Percentiles rank a stretch among this genome's conserved stretches.
These are phyloP conservation scores for Escarpia spicata DNA, from an alignment of 2,888 invertebrate species.

Conservation along the genomic window DNA sequence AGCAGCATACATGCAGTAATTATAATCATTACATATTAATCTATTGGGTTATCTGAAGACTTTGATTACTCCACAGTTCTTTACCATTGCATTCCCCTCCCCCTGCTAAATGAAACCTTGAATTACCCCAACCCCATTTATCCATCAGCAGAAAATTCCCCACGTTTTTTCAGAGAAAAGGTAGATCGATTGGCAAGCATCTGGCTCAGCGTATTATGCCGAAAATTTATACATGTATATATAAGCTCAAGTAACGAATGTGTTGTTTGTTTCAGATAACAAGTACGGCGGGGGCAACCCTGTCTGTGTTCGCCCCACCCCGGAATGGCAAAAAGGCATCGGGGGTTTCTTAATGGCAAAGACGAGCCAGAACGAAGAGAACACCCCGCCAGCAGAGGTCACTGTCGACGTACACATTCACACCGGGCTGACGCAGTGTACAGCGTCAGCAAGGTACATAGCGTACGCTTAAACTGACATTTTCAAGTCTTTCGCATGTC, in stretches of 20 bases:
- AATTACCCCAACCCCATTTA: too few relatives aligned
- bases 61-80: too few relatives aligned
- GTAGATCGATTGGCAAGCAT: too few relatives aligned
- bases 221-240: background rate
- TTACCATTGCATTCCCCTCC: too few relatives aligned
- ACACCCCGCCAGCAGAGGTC: constrained; percentile 30
- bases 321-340: constrained; percentile 62
- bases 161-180: too few relatives aligned
- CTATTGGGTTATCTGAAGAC: too few relatives aligned
- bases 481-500: too few relatives aligned
- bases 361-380: constrained; percentile 47
- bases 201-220: background rate
- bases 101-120: too few relatives aligned
- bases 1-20: too few relatives aligned
- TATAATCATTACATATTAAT: too few relatives aligned
- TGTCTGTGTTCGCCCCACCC: constrained; percentile 53
- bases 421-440: background rate
- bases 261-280: background rate
- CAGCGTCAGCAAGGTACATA: background rate
- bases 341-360: constrained; percentile 45
- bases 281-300: constrained; percentile 60
- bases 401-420: constrained; percentile 10
- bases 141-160: too few relatives aligned
- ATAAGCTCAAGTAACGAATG: background rate
- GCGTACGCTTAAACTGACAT: background rate